phyloP scores from a whole-genome alignment of 2,888 invertebrate species.

The Phengaris alcon region DNA sequence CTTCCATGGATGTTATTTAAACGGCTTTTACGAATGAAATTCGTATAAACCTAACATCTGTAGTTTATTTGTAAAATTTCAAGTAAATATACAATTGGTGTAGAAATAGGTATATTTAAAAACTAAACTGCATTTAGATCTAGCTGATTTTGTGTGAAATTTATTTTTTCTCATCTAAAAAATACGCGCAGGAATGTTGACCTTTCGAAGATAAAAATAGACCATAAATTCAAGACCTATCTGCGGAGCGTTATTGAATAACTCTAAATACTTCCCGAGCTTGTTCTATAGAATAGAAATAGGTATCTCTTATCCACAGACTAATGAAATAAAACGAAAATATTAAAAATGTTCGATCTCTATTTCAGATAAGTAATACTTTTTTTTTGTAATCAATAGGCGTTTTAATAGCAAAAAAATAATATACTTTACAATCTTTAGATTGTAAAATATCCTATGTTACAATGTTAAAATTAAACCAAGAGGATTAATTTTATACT shows the following conservation, averaged over 20 bases:
- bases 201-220: constrained; percentile 10
- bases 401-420: no score
- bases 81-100: no score
- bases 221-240: constrained; percentile 16
- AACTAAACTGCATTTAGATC: not conserved
- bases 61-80: no score
- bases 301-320: not conserved
- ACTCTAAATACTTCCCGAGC: constrained; percentile 11
- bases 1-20: constrained; percentile 15
- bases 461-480: no score
- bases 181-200: not conserved
- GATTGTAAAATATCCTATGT: no score
- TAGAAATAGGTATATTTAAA: no score
- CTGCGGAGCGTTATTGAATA: not conserved
- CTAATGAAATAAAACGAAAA: no score
- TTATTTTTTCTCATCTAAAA: not conserved
- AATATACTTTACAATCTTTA: no score
- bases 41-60: not conserved
- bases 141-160: not conserved
- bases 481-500: no score
- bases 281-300: constrained; percentile 6
- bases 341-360: no score
- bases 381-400: no score
- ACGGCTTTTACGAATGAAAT: not conserved
- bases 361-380: no score